These are phyloP conservation scores for Drosophila leontia DNA, from an alignment of 1,140 invertebrate species.

Conservation along the genomic window DNA sequence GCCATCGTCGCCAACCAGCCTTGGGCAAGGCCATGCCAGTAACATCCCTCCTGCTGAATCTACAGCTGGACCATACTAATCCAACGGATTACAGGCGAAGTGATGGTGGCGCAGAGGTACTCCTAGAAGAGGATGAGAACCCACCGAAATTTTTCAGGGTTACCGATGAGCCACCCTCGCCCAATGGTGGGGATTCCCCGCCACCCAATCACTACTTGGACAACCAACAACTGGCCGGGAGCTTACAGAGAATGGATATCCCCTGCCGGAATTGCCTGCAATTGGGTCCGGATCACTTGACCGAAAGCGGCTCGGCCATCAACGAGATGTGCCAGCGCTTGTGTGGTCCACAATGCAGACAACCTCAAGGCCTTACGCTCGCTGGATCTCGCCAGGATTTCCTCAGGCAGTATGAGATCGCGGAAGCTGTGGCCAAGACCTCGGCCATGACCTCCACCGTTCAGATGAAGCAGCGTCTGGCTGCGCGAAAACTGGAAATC, in stretches of 20 bases:
- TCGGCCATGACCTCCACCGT: constrained; percentile 87
- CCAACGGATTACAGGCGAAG: constrained; percentile 31
- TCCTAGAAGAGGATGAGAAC: constrained; percentile 52
- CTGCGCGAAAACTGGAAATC: constrained; percentile 86
- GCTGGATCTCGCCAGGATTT: constrained; percentile 82
- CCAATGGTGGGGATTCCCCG: constrained; percentile 18
- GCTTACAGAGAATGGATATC: not conserved
- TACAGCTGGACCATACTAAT: constrained; percentile 28
- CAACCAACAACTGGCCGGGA: constrained; percentile 45
- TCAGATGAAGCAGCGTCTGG: constrained; percentile 86
- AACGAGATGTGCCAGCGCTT: constrained; percentile 77
- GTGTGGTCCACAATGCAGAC: constrained; percentile 70
- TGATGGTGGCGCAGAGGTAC: not conserved
- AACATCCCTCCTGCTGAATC: constrained; percentile 71
- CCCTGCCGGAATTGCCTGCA: constrained; percentile 69
- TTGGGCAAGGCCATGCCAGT: constrained; percentile 83
- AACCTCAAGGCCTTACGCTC: constrained; percentile 58
- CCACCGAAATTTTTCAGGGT: constrained; percentile 67
- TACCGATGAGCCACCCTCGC: constrained; percentile 58
- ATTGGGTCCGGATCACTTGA: constrained; percentile 35
- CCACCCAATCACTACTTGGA: constrained; percentile 25
- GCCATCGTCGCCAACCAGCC: constrained; percentile 75
- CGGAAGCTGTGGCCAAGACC: constrained; percentile 87
- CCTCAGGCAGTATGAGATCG: constrained; percentile 86
- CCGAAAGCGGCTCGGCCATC: constrained; percentile 41